Evolutionary conservation across 2,888 invertebrate species (phyloP), one percentile per base, ranked within the genome.

Genomic region (Nycteola revayana): DNA sequence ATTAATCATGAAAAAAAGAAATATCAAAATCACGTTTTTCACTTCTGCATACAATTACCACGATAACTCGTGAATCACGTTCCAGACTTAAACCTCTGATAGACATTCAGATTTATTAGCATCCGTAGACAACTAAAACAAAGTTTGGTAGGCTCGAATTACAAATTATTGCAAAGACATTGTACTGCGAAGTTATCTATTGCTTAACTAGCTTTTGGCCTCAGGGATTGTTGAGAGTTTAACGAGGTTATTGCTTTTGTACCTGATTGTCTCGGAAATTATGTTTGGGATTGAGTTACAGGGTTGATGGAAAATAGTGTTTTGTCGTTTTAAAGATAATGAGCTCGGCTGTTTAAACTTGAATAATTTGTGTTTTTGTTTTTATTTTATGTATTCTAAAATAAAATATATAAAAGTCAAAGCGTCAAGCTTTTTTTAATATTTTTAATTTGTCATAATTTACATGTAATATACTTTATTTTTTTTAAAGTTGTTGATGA

Each of bases 101-200:
- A 34, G 42, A 45, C 35, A 36, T 26, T 34, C 23, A 27, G 26
- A 45, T 52, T 46, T 56, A 48, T 49, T 44, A 25, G 7, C n/a
- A 11, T 18, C 10, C 5, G 7, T 24, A 10, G 18, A 9, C 26
- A 36, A 36, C 37, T 34, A 25, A 30, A 38, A 35, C 40, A 37
- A 53, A 42, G 25, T 48, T 38, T 21, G 8, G 32, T 3, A 9
- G 37, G 24, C 42, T 46, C 40, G 45, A 40, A 49, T 49, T 42
- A 49, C 45, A 42, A 51, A 49, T 42, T 38, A 39, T 42, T 48
- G 7, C 24, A 14, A 24, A 38, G 27, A 35, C 34, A 22, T 28
- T 36, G 39, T 35, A 34, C 10, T 30, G 28, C 10, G 10, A 20
- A 23, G 9, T 32, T 47, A n/a, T 29, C 21, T 26, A 23, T 38